phyloP scores from a whole-genome alignment of 2,113 vertebrate genomes.

The Tenrec ecaudatus region DNA sequence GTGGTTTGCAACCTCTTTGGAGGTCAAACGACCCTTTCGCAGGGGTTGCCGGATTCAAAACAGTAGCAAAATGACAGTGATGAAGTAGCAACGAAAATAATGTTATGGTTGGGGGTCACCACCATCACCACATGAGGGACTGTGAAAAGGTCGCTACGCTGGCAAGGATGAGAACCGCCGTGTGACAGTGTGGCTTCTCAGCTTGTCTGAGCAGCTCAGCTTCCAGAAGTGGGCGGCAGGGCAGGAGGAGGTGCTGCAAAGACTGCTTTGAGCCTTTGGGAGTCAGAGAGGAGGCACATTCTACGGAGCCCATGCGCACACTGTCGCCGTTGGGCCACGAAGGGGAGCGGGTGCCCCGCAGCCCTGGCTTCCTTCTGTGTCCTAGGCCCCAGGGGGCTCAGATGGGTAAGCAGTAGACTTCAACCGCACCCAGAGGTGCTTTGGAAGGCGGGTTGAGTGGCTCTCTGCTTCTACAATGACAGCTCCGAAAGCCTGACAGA shows the following conservation, averaged over 20 bases:
- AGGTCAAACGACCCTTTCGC: too few species aligned
- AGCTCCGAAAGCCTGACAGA: neutral
- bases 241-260: neutral
- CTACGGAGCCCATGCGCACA: neutral
- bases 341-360: neutral
- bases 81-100: too few species aligned
- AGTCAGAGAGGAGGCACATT: neutral
- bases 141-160: too few species aligned
- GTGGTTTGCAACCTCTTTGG: too few species aligned
- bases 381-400: neutral
- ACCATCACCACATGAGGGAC: too few species aligned
- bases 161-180: too few species aligned
- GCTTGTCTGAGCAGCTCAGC: neutral
- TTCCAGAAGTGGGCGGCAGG: neutral
- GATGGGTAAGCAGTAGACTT: neutral
- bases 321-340: neutral
- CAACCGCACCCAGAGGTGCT: neutral
- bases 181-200: neutral
- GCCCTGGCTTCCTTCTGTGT: conserved; percentile 40
- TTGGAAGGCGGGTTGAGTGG: neutral
- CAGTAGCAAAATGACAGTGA: too few species aligned
- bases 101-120: too few species aligned
- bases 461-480: neutral
- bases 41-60: too few species aligned
- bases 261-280: neutral